Evolutionary conservation across 2,797 vertebrate species (phyloP).

Genomic region (Phataginus tricuspis): DNA sequence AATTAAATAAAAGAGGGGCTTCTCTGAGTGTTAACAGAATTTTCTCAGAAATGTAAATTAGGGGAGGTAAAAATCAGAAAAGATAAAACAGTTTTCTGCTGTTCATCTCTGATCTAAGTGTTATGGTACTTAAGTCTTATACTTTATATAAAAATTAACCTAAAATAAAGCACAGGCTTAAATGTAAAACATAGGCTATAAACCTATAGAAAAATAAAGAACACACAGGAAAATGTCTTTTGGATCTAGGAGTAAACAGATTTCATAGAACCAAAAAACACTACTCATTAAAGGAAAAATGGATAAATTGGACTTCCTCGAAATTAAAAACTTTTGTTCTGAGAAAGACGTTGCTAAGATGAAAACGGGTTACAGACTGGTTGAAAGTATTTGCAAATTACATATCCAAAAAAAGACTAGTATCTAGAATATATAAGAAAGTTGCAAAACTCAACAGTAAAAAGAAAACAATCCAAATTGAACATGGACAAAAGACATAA

Average conservation of each 20-base stretch:
- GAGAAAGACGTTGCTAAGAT: neutral
- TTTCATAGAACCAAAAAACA: neutral
- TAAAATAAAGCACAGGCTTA: neutral
- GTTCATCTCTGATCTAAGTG: no score
- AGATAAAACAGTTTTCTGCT: neutral
- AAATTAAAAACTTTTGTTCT: neutral
- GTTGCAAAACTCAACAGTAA: neutral
- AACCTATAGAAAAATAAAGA: neutral
- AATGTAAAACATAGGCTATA: neutral
- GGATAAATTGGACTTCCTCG: neutral
- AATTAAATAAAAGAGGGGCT: neutral
- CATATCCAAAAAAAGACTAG: neutral
- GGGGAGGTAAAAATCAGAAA: neutral
- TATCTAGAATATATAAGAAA: neutral
- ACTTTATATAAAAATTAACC: neutral
- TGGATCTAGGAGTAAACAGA: neutral
- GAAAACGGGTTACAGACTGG: neutral
- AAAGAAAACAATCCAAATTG: neutral
- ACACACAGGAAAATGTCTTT: neutral
- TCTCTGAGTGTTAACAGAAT: neutral
- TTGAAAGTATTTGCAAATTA: neutral
- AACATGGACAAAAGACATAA: neutral
- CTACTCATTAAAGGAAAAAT: neutral
- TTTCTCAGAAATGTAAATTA: neutral
- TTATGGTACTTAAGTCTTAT: neutral